A percentile compares a stretch with the other conserved stretches of the same genome.
Conservation (phyloP, 92 coral and sea anemone genomes). For the Porites lobata region DNA sequence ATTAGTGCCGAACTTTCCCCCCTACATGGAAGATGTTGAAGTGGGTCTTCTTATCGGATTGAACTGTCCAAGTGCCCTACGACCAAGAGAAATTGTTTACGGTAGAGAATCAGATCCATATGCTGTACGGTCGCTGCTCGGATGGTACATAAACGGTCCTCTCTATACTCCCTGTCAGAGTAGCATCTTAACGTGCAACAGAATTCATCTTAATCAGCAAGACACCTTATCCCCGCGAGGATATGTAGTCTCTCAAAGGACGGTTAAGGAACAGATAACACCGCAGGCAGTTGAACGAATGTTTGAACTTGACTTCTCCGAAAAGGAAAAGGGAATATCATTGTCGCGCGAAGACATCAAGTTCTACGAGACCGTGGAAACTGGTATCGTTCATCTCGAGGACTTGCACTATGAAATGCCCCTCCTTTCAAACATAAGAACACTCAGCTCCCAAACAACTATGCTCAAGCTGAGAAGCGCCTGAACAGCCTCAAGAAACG, state of each 20-base stretch:
- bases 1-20: constrained; percentile 40
- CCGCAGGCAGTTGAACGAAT: constrained; percentile 13
- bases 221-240: constrained; percentile 19
- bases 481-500: too few species aligned
- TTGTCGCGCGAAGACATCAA: constrained; percentile 43
- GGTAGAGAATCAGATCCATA: too few species aligned
- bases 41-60: constrained; percentile 52
- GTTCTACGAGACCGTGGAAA: constrained; percentile 53
- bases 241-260: constrained; percentile 33
- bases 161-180: too few species aligned
- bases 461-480: too few species aligned
- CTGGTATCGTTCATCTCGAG: constrained; percentile 53
- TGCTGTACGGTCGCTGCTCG: too few species aligned
- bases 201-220: background rate
- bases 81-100: constrained; percentile 11
- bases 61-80: constrained; percentile 56
- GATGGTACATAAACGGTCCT: too few species aligned
- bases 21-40: constrained; percentile 70
- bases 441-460: too few species aligned
- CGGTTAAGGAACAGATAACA: constrained; percentile 52
- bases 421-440: constrained; percentile 35
- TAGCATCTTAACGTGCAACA: too few species aligned
- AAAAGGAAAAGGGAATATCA: constrained; percentile 52
- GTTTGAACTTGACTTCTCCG: constrained; percentile 53
- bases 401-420: constrained; percentile 75